Conservation (phyloP, 2,113 vertebrate genomes). For the Heloderma charlesbogerti region DNA sequence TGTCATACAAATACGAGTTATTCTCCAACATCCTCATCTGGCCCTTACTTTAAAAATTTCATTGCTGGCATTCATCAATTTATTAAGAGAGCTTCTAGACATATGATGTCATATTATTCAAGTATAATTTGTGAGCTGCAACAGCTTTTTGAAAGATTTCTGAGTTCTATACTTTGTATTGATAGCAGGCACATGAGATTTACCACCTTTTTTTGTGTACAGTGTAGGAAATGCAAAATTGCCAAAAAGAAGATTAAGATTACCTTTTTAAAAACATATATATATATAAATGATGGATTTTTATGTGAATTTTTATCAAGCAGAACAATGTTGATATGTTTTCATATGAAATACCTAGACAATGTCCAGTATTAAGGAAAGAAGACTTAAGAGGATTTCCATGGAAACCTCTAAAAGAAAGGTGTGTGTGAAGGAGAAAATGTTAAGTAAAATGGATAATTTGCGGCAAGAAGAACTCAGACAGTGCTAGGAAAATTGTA, state of each 20-base stretch:
- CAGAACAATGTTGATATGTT: background rate
- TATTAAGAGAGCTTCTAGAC: slow-evolving; percentile 63
- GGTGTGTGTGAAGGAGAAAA: background rate
- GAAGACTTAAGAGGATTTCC: slow-evolving; percentile 15
- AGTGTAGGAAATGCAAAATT: background rate
- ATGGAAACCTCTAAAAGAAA: background rate
- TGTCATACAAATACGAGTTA: slow-evolving; percentile 28
- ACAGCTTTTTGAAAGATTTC: slow-evolving; percentile 37
- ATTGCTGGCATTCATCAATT: slow-evolving; percentile 58
- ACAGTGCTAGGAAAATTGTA: background rate
- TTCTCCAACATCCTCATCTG: background rate
- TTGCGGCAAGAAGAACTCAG: slow-evolving; percentile 22
- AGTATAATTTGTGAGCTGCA: slow-evolving; percentile 64
- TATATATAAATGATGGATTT: slow-evolving; percentile 49
- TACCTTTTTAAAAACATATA: slow-evolving; percentile 23
- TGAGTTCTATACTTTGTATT: slow-evolving; percentile 41
- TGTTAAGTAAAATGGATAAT: slow-evolving; percentile 1
- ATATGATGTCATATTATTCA: slow-evolving; percentile 63
- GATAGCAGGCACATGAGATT: background rate
- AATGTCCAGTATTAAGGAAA: background rate
- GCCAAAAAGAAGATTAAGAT: slow-evolving; percentile 11
- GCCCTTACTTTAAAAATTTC: slow-evolving; percentile 45
- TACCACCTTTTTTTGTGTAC: slow-evolving; percentile 29
- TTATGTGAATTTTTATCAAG: slow-evolving; percentile 33
- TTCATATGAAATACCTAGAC: slow-evolving; percentile 26